Evolutionary conservation across 2,113 vertebrate genomes (phyloP).

Genomic region (Willisornis vidua): DNA sequence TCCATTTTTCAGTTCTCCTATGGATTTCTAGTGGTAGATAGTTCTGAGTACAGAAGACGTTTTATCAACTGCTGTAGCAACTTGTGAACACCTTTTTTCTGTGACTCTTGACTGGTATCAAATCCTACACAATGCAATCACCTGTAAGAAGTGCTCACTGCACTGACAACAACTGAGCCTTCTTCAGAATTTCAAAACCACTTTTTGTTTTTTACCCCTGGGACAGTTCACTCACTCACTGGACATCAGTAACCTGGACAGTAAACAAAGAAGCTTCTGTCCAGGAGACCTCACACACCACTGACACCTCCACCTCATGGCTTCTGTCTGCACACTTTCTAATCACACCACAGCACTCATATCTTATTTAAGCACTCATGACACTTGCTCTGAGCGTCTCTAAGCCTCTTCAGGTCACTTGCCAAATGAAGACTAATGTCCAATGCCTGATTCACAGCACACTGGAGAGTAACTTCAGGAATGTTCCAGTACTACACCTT

Average conservation of each 20-base stretch:
- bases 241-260: not conserved
- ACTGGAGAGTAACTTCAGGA: not conserved
- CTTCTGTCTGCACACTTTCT: not conserved
- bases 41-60: not conserved
- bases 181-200: not conserved
- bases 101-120: not conserved
- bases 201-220: not conserved
- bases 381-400: not conserved
- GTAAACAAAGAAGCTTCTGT: not conserved
- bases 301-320: accelerated
- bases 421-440: not conserved
- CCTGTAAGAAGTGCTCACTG: not conserved
- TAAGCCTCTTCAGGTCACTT: not conserved
- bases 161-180: not conserved
- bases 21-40: not conserved
- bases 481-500: not conserved
- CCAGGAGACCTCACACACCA: not conserved
- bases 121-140: not conserved
- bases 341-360: not conserved
- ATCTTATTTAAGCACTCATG: not conserved
- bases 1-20: not conserved
- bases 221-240: not conserved
- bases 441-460: not conserved
- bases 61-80: not conserved
- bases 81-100: not conserved